These are phyloP conservation scores for Pangasius djambal DNA, from an alignment of 2,797 vertebrate species.

Conservation along the genomic window DNA sequence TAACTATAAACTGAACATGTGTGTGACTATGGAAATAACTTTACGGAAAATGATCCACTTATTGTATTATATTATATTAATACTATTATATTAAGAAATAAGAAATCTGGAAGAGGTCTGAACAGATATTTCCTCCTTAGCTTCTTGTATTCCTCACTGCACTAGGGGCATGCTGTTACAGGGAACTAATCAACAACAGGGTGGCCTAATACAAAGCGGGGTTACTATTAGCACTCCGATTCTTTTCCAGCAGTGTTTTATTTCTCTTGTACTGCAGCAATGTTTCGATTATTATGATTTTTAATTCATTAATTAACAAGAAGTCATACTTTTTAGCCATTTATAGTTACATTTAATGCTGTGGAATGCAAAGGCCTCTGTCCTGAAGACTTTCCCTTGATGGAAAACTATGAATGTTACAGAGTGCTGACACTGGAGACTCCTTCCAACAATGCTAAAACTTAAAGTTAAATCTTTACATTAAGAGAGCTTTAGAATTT, in stretches of 20 bases:
- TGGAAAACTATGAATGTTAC: not conserved
- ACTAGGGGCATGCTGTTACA: not conserved
- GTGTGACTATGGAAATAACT: too few species aligned
- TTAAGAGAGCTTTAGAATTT: not conserved
- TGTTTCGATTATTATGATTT: not conserved
- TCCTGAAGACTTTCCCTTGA: not conserved
- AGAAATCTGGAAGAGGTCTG: not conserved
- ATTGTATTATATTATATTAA: not conserved
- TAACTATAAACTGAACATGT: too few species aligned
- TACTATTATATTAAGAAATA: too few species aligned
- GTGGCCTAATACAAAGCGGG: not conserved
- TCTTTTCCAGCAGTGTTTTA: not conserved
- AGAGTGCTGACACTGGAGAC: not conserved
- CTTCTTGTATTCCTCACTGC: not conserved
- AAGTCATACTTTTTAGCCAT: too few species aligned
- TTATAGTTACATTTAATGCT: too few species aligned
- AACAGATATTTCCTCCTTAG: not conserved
- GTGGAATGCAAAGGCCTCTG: not conserved
- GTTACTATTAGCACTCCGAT: too few species aligned
- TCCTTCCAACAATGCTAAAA: not conserved
- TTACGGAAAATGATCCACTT: not conserved
- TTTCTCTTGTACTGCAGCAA: not conserved
- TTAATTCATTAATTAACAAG: too few species aligned
- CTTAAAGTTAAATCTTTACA: not conserved
- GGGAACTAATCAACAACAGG: not conserved